phyloP scores from a whole-genome alignment of 2,113 vertebrate genomes.

The Xenus cinereus region DNA sequence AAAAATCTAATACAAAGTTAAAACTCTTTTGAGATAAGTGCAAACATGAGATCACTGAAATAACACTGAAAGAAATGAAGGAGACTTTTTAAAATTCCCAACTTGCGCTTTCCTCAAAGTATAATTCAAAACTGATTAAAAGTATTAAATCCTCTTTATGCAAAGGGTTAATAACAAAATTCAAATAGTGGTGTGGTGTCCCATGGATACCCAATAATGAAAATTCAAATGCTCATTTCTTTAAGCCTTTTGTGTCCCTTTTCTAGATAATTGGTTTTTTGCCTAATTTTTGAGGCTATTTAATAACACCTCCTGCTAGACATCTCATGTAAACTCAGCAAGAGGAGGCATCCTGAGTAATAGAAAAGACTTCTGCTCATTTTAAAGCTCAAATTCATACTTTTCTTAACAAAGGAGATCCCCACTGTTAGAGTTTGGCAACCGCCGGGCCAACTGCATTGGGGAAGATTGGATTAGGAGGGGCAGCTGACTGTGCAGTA shows the following conservation, averaged over 20 bases:
- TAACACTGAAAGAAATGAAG: constrained; percentile 38
- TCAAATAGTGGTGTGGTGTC: constrained; percentile 66
- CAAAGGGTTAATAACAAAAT: constrained; percentile 75
- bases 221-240: constrained; percentile 78
- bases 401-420: constrained; percentile 82
- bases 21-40: constrained; percentile 57
- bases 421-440: constrained; percentile 85
- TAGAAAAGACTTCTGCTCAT: constrained; percentile 80
- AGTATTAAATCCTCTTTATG: constrained; percentile 65
- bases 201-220: constrained; percentile 77
- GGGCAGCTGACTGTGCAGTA: constrained; percentile 80
- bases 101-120: constrained; percentile 49
- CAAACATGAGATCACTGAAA: constrained; percentile 44
- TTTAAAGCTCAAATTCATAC: constrained; percentile 82
- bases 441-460: constrained; percentile 76
- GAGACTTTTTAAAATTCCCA: constrained; percentile 31
- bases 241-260: constrained; percentile 74
- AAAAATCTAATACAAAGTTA: constrained; percentile 59
- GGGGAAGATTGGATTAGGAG: constrained; percentile 90
- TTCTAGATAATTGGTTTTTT: constrained; percentile 76
- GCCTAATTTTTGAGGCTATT: constrained; percentile 78
- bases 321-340: constrained; percentile 84
- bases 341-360: constrained; percentile 82
- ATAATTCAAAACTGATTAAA: constrained; percentile 75
- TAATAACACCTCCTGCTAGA: constrained; percentile 83